A percentile compares a stretch with the other conserved stretches of the same genome.
Evolutionary conservation across 2,113 vertebrate genomes (phyloP).

Genomic region (Barbus barbus): DNA sequence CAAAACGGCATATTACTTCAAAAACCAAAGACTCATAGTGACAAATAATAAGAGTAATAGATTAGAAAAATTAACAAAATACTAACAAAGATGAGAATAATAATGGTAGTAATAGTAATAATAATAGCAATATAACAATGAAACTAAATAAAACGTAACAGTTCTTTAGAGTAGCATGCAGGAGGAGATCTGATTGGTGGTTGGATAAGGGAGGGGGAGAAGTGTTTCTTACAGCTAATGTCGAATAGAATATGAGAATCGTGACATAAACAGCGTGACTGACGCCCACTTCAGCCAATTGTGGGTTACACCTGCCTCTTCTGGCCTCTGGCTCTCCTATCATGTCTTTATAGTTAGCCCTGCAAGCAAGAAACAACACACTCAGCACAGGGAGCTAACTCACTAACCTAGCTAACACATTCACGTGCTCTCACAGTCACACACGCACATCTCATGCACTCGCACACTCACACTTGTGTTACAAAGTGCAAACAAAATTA

Average conservation of each 20-base stretch:
- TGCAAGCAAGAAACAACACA: slow-evolving; percentile 99
- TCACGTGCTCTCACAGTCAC: slow-evolving; percentile 40
- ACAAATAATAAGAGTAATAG: slow-evolving; percentile 79
- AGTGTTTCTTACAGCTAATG: slow-evolving; percentile 86
- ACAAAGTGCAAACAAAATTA: slow-evolving; percentile 5
- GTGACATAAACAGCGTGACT: slow-evolving; percentile 86
- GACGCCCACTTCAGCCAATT: slow-evolving; percentile 92
- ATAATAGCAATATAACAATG: slow-evolving; percentile 51
- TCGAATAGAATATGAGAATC: slow-evolving; percentile 76
- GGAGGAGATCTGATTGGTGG: slow-evolving; percentile 83
- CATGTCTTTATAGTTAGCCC: slow-evolving; percentile 99
- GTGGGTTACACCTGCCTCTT: slow-evolving; percentile 96
- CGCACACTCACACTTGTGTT: not conserved
- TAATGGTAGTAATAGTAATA: slow-evolving; percentile 41
- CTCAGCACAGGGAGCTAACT: slow-evolving; percentile 88
- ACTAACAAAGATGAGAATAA: slow-evolving; percentile 46
- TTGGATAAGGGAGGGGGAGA: slow-evolving; percentile 48
- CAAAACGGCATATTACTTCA: slow-evolving; percentile 75
- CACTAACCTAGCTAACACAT: slow-evolving; percentile 81
- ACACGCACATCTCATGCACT: slow-evolving; percentile 15
- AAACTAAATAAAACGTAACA: slow-evolving; percentile 64
- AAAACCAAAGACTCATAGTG: slow-evolving; percentile 89
- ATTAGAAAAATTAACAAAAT: too few species aligned
- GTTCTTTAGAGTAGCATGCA: slow-evolving; percentile 89
- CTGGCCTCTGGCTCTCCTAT: slow-evolving; percentile 95